Base-by-base conservation (phyloP, 2,888 invertebrate genomes). In the Conus canariensis region DNA sequence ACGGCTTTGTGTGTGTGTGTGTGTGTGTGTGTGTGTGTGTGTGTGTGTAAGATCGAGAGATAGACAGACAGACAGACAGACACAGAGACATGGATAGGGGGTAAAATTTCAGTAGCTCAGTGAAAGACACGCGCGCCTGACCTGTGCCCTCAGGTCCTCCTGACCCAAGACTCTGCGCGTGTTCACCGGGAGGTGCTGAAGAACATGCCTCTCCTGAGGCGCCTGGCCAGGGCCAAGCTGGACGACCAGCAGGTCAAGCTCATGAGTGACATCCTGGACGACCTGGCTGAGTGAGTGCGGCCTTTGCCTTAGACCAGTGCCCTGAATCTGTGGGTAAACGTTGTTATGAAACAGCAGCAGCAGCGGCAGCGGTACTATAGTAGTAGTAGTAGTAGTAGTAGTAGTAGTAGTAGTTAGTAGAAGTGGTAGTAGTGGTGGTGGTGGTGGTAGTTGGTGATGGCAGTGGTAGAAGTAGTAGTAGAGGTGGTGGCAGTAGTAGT, bases 91-190 rank as follows among this genome's bases (percentile, higher is more conserved):
- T 7, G 19, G 2, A 70, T 7, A 70, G 19, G 19, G 70, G 8
- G 70, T 19, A 22, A 70, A 2, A 70, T 22, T 45, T 45, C 45
- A 45, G 45, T 45, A 45, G 45, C 45, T 45, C 45, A 2, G 45
- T 45, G 45, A 45, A 45, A 45, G 45, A 45, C 45, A 45, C 45
- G 45, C 3, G 4, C 45, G 3, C 45, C 45, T 45, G 45, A 1
- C 45, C 45, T 4, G 3, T 45, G 45, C 45, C 5, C 56, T 16
- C 90, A 96, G 96, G 95, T 96, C 70, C 91, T 96, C 85, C 93
- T 96, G 90, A 96, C 96, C 6, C 95, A 95, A 89, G 95, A 96
- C 91, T 96, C 96, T 0, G 93, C 95, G 19, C 94, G 95, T 16
- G 96, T 96, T 0, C 96, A 96, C 91, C 91, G 95, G 25, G 95